A percentile compares a stretch with the other conserved stretches of the same genome.
phyloP scores from a whole-genome alignment of 2,113 vertebrate species.

The Lagopus muta region DNA sequence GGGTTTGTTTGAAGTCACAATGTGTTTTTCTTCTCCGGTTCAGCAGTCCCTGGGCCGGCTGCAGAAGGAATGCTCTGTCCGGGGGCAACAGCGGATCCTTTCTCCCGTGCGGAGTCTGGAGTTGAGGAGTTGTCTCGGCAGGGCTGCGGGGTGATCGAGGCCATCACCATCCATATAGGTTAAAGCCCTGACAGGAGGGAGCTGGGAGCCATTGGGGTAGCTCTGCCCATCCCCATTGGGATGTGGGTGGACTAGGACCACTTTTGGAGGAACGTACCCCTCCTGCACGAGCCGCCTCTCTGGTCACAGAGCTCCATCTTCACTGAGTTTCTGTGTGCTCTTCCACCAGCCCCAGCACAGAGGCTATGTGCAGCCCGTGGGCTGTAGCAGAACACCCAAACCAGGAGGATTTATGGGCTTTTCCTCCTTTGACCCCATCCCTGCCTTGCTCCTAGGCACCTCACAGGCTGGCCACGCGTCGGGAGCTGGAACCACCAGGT shows the following conservation, averaged over 20 bases:
- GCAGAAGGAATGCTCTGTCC: slow-evolving; percentile 64
- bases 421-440: not conserved
- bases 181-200: not conserved
- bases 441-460: not conserved
- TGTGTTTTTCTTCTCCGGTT: slow-evolving; percentile 75
- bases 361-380: accelerated
- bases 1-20: slow-evolving; percentile 72
- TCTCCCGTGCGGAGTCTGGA: not conserved
- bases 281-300: not conserved
- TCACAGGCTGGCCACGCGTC: not conserved
- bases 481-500: slow-evolving; percentile 36
- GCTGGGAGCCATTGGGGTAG: not conserved
- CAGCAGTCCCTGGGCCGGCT: slow-evolving; percentile 35
- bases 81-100: slow-evolving; percentile 50
- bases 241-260: not conserved
- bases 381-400: not conserved
- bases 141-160: not conserved
- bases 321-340: not conserved
- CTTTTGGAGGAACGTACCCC: not conserved
- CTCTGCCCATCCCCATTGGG: not conserved
- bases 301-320: not conserved
- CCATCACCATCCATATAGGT: accelerated
- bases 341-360: accelerated
- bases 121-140: not conserved
- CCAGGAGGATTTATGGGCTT: not conserved